These are phyloP conservation scores for Orientallactaga bullata DNA, from an alignment of 2,113 vertebrate genomes.

Conservation along the genomic window DNA sequence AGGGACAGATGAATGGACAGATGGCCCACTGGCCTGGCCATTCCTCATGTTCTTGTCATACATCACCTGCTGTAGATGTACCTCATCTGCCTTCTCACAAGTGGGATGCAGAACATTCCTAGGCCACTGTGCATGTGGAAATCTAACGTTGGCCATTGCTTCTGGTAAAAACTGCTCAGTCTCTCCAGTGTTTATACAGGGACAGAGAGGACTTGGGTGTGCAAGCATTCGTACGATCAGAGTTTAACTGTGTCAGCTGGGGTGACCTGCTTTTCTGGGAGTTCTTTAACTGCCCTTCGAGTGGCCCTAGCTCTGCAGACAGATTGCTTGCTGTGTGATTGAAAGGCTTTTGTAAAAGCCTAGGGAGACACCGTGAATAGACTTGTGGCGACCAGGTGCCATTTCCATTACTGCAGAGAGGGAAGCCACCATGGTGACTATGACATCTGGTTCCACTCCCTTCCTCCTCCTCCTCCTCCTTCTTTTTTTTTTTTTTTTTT, in stretches of 20 bases:
- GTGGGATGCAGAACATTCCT: neutral
- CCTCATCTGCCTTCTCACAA: conserved; percentile 4
- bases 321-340: neutral
- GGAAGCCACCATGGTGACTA: neutral
- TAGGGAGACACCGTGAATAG: neutral
- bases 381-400: neutral
- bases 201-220: neutral
- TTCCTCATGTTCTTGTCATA: neutral
- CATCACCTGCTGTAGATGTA: neutral
- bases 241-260: neutral
- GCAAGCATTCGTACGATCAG: neutral
- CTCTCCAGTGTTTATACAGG: neutral
- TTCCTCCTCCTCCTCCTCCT: no score
- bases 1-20: neutral
- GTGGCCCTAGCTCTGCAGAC: neutral
- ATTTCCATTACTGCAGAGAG: neutral
- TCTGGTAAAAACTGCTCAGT: neutral
- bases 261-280: neutral
- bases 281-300: neutral
- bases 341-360: neutral
- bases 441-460: conserved; percentile 10
- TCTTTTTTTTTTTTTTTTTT: no score
- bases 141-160: neutral
- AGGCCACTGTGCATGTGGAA: neutral
- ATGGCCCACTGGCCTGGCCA: neutral